A percentile compares a stretch with the other conserved stretches of the same genome.
Conservation (phyloP, 1,140 invertebrate species). For the Drosophila azteca region DNA sequence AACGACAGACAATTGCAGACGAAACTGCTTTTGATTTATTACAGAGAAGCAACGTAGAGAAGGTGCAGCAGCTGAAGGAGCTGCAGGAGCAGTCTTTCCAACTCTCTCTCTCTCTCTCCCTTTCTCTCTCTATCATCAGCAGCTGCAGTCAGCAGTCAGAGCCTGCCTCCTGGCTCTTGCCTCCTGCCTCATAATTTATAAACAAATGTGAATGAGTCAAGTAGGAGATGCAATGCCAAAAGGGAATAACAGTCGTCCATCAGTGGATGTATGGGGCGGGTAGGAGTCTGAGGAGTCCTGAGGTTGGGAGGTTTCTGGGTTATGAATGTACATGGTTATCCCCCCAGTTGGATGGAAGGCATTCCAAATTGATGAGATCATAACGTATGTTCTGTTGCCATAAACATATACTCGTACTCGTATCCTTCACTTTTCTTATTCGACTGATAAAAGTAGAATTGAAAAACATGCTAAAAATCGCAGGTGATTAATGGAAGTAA, state of each 20-base stretch:
- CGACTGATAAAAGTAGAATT: conserved; percentile 19
- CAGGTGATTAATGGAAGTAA: no score
- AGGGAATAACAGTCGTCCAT: conserved; percentile 50
- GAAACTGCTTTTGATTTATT: conserved; percentile 75
- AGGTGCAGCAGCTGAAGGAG: conserved; percentile 23
- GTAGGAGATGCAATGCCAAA: conserved; percentile 24
- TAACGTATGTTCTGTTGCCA: conserved; percentile 40
- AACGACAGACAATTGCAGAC: conserved; percentile 60
- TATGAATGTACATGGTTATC: conserved; percentile 43
- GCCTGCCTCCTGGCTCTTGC: conserved; percentile 5
- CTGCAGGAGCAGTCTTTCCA: conserved; percentile 32
- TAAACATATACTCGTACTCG: conserved; percentile 13
- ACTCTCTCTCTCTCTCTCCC: background rate
- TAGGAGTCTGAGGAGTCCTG: background rate
- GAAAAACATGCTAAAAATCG: conserved; percentile 23
- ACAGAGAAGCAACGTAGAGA: conserved; percentile 31
- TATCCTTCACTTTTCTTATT: background rate
- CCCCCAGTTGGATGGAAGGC: conserved; percentile 18
- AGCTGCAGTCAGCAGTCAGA: conserved; percentile 65
- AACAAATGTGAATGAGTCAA: conserved; percentile 49
- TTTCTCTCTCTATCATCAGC: conserved; percentile 55
- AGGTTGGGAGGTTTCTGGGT: conserved; percentile 12
- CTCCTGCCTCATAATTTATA: conserved; percentile 71
- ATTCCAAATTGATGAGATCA: conserved; percentile 48
- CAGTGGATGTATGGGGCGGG: conserved; percentile 1